phyloP scores from a whole-genome alignment of 2,797 vertebrate species.

The Syngnathus acus region DNA sequence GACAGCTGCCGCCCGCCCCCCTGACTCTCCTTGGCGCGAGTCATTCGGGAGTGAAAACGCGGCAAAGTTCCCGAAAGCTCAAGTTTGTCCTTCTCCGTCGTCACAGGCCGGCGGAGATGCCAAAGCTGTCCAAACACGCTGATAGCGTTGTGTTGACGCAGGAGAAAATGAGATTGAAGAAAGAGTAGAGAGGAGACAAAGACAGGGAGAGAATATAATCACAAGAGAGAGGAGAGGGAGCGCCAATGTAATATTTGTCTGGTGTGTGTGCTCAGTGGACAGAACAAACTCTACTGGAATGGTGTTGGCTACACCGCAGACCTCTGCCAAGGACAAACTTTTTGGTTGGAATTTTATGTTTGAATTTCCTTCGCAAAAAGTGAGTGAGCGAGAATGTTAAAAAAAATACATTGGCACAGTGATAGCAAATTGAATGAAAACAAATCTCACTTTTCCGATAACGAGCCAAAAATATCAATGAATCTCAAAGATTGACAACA shows the following conservation, averaged over 20 bases:
- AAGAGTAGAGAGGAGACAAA: constrained; percentile 31
- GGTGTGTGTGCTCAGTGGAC: constrained; percentile 10
- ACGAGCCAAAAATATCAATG: no score
- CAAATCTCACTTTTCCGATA: no score
- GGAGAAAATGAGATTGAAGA: constrained; percentile 33
- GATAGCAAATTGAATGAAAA: neutral
- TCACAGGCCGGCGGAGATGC: constrained; percentile 58
- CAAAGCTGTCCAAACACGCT: constrained; percentile 44
- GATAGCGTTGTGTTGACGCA: constrained; percentile 48
- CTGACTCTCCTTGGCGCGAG: constrained; percentile 9
- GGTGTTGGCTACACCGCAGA: neutral
- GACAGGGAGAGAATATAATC: constrained; percentile 39
- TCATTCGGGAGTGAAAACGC: constrained; percentile 25
- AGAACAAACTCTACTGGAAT: constrained; percentile 13
- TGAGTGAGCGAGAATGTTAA: neutral
- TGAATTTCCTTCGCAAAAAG: neutral
- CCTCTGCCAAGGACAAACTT: constrained; percentile 5
- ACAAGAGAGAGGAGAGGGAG: constrained; percentile 28
- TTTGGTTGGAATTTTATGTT: neutral
- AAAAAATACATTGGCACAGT: no score
- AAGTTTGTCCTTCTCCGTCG: constrained; percentile 53
- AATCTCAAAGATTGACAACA: no score
- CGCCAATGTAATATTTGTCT: constrained; percentile 20
- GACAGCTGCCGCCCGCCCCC: constrained; percentile 53
- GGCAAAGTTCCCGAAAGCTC: constrained; percentile 39